Conservation (phyloP, 2,113 vertebrate genomes). For the Camelus dromedarius region DNA sequence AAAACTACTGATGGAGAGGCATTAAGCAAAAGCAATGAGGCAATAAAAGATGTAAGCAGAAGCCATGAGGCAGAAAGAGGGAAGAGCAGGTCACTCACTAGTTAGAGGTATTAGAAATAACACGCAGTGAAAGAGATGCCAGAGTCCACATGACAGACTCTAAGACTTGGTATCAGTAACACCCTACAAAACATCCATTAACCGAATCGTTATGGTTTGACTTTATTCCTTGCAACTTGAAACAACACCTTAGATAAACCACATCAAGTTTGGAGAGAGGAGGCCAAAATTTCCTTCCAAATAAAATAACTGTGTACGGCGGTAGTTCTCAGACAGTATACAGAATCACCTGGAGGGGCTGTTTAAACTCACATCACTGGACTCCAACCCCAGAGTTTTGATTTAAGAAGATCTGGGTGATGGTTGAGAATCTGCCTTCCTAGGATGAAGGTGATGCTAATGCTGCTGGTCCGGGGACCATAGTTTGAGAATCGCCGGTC, state of each 20-base stretch:
- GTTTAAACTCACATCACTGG: neutral
- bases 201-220: neutral
- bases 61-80: neutral
- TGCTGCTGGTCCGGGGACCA: neutral
- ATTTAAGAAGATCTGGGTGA: neutral
- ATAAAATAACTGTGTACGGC: neutral
- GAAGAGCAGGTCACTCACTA: neutral
- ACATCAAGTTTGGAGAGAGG: neutral
- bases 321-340: neutral
- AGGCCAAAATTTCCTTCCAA: constrained; percentile 13
- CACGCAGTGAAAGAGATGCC: neutral
- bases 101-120: neutral
- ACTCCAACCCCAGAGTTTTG: neutral
- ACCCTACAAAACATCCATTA: neutral
- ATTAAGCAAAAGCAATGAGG: neutral
- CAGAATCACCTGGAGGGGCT: neutral
- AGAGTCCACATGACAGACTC: neutral
- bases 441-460: neutral
- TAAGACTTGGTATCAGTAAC: neutral
- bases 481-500: neutral
- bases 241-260: neutral
- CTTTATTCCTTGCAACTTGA: neutral
- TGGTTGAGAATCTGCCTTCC: neutral
- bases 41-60: neutral
- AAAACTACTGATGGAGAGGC: neutral